phyloP scores from a whole-genome alignment of 1,140 invertebrate genomes.

The Eriosoma lanigerum region DNA sequence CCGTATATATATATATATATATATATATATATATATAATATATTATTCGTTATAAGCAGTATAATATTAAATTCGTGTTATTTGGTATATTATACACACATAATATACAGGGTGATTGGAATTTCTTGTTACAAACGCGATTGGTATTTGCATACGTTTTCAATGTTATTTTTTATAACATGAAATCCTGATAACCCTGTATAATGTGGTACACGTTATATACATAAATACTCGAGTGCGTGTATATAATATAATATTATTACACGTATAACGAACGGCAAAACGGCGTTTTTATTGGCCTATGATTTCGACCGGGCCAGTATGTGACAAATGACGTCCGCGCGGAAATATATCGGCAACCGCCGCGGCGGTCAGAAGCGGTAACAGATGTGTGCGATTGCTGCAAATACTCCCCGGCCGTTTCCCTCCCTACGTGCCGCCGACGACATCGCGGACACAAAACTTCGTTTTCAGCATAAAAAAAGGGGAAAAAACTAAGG shows the following conservation, averaged over 20 bases:
- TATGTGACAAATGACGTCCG: slow-evolving; percentile 50
- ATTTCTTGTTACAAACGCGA: no score
- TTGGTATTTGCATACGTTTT: no score
- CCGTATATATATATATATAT: no score
- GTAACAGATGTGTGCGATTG: slow-evolving; percentile 50
- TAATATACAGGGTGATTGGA: no score
- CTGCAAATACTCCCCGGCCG: not conserved
- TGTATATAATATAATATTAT: not conserved
- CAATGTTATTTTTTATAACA: no score
- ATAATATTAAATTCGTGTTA: no score
- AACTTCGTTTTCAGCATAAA: slow-evolving; percentile 52
- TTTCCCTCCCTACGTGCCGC: not conserved
- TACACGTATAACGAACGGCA: not conserved
- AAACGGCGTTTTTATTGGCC: slow-evolving; percentile 46
- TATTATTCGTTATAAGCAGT: no score
- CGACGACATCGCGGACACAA: slow-evolving; percentile 25
- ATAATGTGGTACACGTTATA: no score
- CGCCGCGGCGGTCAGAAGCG: slow-evolving; percentile 49
- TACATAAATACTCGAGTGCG: not conserved
- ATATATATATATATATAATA: no score
- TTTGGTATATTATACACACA: no score
- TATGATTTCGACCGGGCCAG: slow-evolving; percentile 33
- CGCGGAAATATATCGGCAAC: slow-evolving; percentile 39
- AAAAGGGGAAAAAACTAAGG: slow-evolving; percentile 29
- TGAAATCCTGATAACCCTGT: no score